Evolutionary conservation across 2,888 invertebrate genomes (phyloP).

Genomic region (Coleophora deauratella): DNA sequence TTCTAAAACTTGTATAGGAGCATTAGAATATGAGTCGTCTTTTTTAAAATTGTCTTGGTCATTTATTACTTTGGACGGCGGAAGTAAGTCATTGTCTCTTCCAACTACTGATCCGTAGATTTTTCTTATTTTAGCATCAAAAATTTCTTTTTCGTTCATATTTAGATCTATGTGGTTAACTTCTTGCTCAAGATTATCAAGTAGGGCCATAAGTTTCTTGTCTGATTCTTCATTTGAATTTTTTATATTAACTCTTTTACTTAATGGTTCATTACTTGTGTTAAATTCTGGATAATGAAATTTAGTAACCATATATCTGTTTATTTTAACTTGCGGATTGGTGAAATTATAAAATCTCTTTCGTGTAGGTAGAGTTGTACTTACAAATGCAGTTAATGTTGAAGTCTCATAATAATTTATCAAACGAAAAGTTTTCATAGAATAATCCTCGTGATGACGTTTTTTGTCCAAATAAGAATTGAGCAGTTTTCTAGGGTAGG

Average conservation of each 20-base stretch:
- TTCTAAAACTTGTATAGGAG: neutral
- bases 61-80: neutral
- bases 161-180: slow-evolving; percentile 38
- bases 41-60: slow-evolving; percentile 4
- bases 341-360: slow-evolving; percentile 17
- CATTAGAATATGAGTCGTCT: neutral
- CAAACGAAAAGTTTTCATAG: neutral
- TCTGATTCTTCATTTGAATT: slow-evolving; percentile 29
- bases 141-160: slow-evolving; percentile 36
- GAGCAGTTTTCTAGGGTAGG: slow-evolving; percentile 23
- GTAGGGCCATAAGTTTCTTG: slow-evolving; percentile 34
- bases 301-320: slow-evolving; percentile 18
- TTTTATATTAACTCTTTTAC: slow-evolving; percentile 6
- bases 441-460: neutral
- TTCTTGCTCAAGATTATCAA: slow-evolving; percentile 46
- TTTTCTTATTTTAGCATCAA: slow-evolving; percentile 47
- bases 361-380: too few relatives aligned
- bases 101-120: slow-evolving; percentile 40
- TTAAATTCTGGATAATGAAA: slow-evolving; percentile 6
- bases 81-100: slow-evolving; percentile 7
- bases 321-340: slow-evolving; percentile 9
- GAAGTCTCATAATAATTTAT: slow-evolving; percentile 2
- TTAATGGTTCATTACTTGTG: neutral
- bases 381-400: neutral
- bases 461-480: slow-evolving; percentile 5